phyloP scores from a whole-genome alignment of 2,888 invertebrate species.

The Synanthedon formicaeformis region DNA sequence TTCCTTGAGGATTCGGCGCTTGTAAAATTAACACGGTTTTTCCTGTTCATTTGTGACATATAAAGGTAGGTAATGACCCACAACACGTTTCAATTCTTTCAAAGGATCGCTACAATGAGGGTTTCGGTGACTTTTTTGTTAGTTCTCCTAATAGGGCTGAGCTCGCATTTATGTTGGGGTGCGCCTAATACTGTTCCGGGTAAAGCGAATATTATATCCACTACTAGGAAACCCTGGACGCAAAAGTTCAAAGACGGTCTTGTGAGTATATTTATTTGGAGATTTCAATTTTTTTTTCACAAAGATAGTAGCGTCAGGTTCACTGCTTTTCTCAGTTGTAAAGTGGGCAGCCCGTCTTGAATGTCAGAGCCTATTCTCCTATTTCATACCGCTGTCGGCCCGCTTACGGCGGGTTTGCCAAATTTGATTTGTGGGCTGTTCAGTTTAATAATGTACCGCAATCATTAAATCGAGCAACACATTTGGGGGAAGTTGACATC shows the following conservation, averaged over 20 bases:
- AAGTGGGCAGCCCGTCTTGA: no score
- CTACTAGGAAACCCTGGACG: constrained; percentile 28
- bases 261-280: constrained; percentile 17
- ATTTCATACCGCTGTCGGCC: no score
- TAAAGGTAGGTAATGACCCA: not conserved
- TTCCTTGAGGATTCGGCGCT: no score
- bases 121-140: not conserved
- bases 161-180: constrained; percentile 15
- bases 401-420: no score
- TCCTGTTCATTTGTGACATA: not conserved
- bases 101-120: not conserved
- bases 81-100: not conserved
- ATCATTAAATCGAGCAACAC: no score
- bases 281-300: no score
- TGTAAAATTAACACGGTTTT: not conserved
- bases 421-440: no score
- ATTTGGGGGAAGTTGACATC: no score
- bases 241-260: constrained; percentile 31
- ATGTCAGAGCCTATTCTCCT: no score
- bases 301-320: no score
- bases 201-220: constrained; percentile 3
- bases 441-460: no score
- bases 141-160: not conserved
- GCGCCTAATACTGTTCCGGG: not conserved
- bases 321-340: no score